Evolutionary conservation across 2,888 invertebrate genomes (phyloP), one percentile per base, ranked within the genome.

Genomic region (Hipparchia sbordonii): DNA sequence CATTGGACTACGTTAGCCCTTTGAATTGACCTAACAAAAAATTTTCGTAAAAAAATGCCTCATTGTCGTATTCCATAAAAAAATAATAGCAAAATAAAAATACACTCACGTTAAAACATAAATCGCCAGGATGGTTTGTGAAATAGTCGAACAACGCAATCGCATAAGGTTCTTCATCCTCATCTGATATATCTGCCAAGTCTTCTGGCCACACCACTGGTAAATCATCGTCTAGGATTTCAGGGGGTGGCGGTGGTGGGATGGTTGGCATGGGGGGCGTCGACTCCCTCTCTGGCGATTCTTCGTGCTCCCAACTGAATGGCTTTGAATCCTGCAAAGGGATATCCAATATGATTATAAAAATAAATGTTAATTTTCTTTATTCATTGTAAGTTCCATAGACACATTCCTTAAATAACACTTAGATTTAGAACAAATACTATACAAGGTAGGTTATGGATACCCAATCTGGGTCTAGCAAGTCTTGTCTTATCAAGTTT

Each of bases 261-360:
- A 96, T 94, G 59, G 94, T 95, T 8, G 97, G 97, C 97, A 97
- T 97, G 0, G 97, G 97, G 0, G 96, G 96, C 39, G 96, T 96
- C 2, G 92, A 86, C 76, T 95, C 95, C 23, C 91, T 83, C 63
- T 89, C 89, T 0, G 89, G 86, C 12, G 88, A 87, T 72, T 82
- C 82, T 9, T 88, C 88, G 8, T 84, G 81, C 52, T 89, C 90
- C 93, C 93, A 93, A 73, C 81, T 83, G 57, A 88, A 82, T 0
- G 84, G 79, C 78, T 89, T 91, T 6, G 87, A 82, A 69, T 90
- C 90, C 92, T 93, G 79, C 12, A 85, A 82, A 13, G 33, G 13
- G 10, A 23, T 51, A 9, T 33, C 9, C 33, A 5, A 9, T 39
- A 60, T 10, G 8, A 33, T 0, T 46, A 46, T 0, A 46, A 6